Percentiles rank a stretch among this genome's conserved stretches.
These are phyloP conservation scores for Capromys pilorides DNA, from an alignment of 2,797 vertebrate species.

Conservation along the genomic window DNA sequence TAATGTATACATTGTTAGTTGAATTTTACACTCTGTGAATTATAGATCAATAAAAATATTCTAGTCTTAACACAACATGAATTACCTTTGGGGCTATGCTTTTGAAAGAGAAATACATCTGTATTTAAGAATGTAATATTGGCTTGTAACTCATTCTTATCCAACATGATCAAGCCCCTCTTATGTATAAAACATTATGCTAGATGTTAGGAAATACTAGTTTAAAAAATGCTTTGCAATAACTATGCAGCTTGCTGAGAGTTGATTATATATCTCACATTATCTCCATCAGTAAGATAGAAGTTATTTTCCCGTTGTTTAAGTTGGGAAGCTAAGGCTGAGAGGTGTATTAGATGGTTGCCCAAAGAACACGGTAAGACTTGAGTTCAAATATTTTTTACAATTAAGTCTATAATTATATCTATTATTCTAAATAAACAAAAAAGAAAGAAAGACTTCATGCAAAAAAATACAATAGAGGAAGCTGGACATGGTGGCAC, in stretches of 20 bases:
- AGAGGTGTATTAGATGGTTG: not conserved
- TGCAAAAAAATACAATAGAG: not conserved
- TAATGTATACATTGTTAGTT: not conserved
- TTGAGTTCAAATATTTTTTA: constrained; percentile 11
- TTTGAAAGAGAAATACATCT: constrained; percentile 49
- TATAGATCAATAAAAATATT: not conserved
- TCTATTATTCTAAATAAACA: not conserved
- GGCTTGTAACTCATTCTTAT: constrained; percentile 10
- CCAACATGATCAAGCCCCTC: constrained; percentile 6
- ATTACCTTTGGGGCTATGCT: not conserved
- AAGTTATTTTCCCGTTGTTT: not conserved
- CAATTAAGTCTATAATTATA: not conserved
- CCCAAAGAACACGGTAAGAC: not conserved
- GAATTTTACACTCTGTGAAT: constrained; percentile 18
- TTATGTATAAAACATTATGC: not conserved
- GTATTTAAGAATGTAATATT: not conserved
- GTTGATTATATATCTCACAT: not conserved
- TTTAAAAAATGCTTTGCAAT: not conserved
- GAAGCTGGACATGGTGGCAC: too few species aligned
- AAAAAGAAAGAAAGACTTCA: constrained; percentile 6
- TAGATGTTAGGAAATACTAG: constrained; percentile 1
- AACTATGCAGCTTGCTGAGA: not conserved
- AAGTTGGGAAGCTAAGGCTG: constrained; percentile 26
- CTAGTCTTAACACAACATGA: not conserved
- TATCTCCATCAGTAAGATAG: not conserved